Evolutionary conservation across 2,888 invertebrate genomes (phyloP).

Genomic region (Balanococcus diminutus): DNA sequence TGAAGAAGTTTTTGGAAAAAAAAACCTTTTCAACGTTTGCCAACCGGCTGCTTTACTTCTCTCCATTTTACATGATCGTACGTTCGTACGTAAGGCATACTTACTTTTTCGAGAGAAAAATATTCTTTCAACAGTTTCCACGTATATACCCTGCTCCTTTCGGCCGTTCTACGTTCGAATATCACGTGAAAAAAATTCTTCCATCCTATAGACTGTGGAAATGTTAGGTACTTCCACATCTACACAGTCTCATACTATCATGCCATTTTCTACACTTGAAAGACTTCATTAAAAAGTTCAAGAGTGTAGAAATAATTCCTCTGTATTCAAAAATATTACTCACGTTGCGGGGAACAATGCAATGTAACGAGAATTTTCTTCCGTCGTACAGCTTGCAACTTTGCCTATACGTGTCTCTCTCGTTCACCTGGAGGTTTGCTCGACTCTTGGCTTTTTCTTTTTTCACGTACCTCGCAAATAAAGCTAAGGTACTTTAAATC

Average conservation of each 20-base stretch:
- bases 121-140: neutral
- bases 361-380: constrained; percentile 34
- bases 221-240: neutral
- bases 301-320: constrained; percentile 34
- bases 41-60: no score
- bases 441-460: neutral
- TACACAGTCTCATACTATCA: constrained; percentile 2
- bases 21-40: neutral
- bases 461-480: neutral
- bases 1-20: neutral
- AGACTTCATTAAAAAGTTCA: constrained; percentile 34
- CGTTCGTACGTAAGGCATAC: neutral
- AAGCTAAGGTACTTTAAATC: neutral
- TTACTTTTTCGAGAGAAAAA: neutral
- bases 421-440: neutral
- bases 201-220: neutral
- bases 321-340: constrained; percentile 25
- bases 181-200: neutral
- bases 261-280: constrained; percentile 28
- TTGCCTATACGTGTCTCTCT: neutral
- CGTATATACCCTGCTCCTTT: no score
- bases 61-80: neutral
- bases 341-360: neutral
- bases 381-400: neutral
- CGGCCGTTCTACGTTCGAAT: neutral